Evolutionary conservation across 2,888 invertebrate genomes (phyloP), one percentile per base, ranked within the genome.

Genomic region (Conus canariensis): DNA sequence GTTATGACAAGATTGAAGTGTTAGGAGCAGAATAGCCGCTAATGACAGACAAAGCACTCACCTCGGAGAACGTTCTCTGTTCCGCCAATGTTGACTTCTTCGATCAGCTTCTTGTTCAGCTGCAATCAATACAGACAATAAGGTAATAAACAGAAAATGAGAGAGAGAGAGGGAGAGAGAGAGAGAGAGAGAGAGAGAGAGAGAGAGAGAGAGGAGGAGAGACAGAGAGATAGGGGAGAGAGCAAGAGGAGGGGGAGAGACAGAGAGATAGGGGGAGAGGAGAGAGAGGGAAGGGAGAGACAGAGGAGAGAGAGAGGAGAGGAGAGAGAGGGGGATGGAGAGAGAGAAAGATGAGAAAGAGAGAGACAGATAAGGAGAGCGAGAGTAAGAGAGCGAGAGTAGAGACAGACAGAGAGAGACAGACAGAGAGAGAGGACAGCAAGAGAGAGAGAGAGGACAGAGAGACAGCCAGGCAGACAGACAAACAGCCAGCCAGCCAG

Each of bases 81-180:
- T 59, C 97, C 97, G n/a, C 92, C 93, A 56, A 96, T 93, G 93
- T 97, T 97, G 7, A 96, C 95, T 83, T 94, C 93, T 91, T 96
- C 96, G 88, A 96, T 96, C 87, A 94, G 92, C 58, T 94, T 94
- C 90, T 93, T 95, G 92, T 96, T 95, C 88, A 96, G 92, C 96
- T 96, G 93, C 86, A 95, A 93, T 89, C 85, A 58, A 56, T 89
- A 88, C 91, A 90, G 30, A 87, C 22, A 80, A n/a, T 9, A 80
- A 64, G 56, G 22, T 30, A 30, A 58, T 14, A 5, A 85, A n/a
- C 19, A 80, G 25, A 22, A 59, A 77, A 59, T 45, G 82, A 88
- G 25, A 60, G n/a, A 22, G 82, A 82, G 30, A 25, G 58, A 59
- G 82, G 25, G 12, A 22, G 74, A 25, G 85, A 58, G n/a, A 22